Evolutionary conservation across 2,888 invertebrate genomes (phyloP), one percentile per base, ranked within the genome.

Genomic region (Nomada fabriciana): DNA sequence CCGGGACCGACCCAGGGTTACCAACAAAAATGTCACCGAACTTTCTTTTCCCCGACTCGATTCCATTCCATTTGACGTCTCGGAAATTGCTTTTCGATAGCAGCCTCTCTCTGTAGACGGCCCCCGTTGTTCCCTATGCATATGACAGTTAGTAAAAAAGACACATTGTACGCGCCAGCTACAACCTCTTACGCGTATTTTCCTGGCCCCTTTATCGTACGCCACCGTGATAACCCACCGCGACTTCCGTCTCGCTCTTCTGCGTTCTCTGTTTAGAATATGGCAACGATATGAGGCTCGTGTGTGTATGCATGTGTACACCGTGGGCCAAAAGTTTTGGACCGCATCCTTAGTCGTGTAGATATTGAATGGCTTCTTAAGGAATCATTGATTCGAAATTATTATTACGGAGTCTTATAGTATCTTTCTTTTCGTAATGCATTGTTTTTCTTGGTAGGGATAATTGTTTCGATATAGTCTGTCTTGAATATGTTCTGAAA

Each of bases 71-170:
- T 85, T 85, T 87, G 90, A 90, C 90, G 84, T 87, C 83, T 88
- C 87, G 90, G 90, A 90, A 90, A 90, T 90, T 90, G 90, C 89
- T 90, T 90, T 89, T 89, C 90, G 81, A 89, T 89, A 86, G 79
- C 85, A 86, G 83, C 69, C 85, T 73, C 79, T 75, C 85, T 73
- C 71, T 75, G 80, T 81, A 82, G 83, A 65, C 77, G 80, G 72
- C 52, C 84, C 80, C 82, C 85, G 88, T 90, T 90, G 89, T 88
- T 90, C 81, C 86, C 87, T 83, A 87, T 87, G 85, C 87, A 86
- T 86, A 80, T 88, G 88, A 88, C 88, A 88, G 86, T 85, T 86
- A 86, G 76, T 78, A 79, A 81, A 88, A 36, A 86, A 82, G 79
- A 86, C 78, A 79, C 85, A 82, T 85, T 84, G 83, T 79, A 68